Conservation (phyloP, 2,888 invertebrate genomes). For the Melanchra persicariae region DNA sequence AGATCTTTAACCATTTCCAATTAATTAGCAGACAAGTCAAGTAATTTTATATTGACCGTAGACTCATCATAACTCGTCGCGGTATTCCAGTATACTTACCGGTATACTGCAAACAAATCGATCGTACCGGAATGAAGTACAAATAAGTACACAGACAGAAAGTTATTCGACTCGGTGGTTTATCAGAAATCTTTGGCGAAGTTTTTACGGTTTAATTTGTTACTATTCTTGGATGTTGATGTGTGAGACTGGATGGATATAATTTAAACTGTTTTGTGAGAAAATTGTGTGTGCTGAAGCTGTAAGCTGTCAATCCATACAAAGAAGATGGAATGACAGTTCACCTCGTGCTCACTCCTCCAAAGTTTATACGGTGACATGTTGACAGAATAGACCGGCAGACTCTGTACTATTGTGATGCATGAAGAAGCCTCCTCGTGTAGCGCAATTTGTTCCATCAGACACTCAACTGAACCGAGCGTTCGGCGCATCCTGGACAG, state of each 20-base stretch:
- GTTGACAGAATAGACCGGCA: no score
- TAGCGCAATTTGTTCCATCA: no score
- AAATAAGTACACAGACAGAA: constrained; percentile 84
- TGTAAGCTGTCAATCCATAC: no score
- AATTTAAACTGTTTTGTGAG: no score
- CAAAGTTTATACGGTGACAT: no score
- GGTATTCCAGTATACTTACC: constrained; percentile 11
- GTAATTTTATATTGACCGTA: constrained; percentile 56
- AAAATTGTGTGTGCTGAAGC: no score
- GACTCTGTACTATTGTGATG: no score
- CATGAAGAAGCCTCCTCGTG: no score
- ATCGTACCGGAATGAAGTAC: constrained; percentile 82
- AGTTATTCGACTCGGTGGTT: constrained; percentile 83
- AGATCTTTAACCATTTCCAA: constrained; percentile 42
- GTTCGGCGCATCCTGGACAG: no score
- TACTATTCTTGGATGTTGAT: constrained; percentile 73
- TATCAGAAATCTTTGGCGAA: constrained; percentile 87
- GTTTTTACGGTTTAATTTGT: constrained; percentile 89
- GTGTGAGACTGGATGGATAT: constrained; percentile 70
- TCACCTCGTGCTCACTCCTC: no score
- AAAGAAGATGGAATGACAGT: no score
- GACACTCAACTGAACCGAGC: no score
- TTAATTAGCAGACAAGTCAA: constrained; percentile 50
- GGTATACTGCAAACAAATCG: constrained; percentile 59
- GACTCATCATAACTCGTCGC: constrained; percentile 55